These are phyloP conservation scores for Liparis tanakae DNA, from an alignment of 2,797 vertebrate genomes.

Conservation along the genomic window DNA sequence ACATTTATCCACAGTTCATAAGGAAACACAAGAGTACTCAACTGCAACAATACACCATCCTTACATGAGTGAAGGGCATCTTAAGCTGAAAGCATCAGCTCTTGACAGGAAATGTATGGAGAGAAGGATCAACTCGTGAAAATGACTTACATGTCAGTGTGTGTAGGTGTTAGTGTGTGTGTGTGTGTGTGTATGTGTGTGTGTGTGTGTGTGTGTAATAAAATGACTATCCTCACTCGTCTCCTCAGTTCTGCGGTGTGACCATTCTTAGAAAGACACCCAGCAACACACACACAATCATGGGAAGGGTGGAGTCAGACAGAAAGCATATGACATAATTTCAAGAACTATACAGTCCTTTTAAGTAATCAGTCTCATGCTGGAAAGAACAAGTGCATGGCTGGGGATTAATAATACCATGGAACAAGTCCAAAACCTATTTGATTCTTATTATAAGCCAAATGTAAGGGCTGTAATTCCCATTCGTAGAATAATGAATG, in stretches of 20 bases:
- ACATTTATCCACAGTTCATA: constrained; percentile 12
- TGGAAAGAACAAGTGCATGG: constrained; percentile 32
- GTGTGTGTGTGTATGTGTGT: constrained; percentile 1
- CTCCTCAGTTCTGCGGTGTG: constrained; percentile 55
- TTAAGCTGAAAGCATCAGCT: neutral
- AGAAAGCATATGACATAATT: constrained; percentile 44
- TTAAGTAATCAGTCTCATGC: constrained; percentile 32
- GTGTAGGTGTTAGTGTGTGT: constrained; percentile 7
- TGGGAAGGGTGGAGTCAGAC: constrained; percentile 62
- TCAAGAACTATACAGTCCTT: constrained; percentile 32
- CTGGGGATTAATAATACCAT: constrained; percentile 49
- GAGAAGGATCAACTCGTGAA: constrained; percentile 42
- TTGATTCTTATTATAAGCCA: constrained; percentile 26
- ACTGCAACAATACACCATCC: neutral
- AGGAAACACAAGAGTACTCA: neutral
- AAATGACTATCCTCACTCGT: constrained; percentile 39
- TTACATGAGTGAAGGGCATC: constrained; percentile 9
- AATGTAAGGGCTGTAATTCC: constrained; percentile 32
- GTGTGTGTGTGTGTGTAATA: constrained; percentile 6
- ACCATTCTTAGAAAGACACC: constrained; percentile 50
- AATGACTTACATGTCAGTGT: constrained; percentile 39
- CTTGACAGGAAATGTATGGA: constrained; percentile 7
- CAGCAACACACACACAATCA: constrained; percentile 42
- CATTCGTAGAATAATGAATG: constrained; percentile 51
- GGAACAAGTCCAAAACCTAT: constrained; percentile 51